Percentiles rank a stretch among this genome's conserved stretches.
Evolutionary conservation across 2,113 vertebrate species (phyloP).

Genomic region (Pica pica): DNA sequence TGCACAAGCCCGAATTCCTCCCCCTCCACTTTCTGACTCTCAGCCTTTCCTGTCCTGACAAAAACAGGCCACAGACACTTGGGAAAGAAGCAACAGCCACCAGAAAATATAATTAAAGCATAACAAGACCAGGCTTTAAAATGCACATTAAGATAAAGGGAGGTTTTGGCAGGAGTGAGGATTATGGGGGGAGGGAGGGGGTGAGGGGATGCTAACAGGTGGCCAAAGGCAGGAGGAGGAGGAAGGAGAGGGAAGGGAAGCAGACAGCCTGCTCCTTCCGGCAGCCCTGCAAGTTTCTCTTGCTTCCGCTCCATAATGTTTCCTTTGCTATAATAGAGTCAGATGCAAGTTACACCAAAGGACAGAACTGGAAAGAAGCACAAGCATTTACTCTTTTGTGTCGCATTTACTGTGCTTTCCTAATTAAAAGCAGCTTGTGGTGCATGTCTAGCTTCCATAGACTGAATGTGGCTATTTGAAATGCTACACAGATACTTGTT

Average conservation of each 20-base stretch:
- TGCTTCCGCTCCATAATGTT: slow-evolving; percentile 22
- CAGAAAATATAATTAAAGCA: slow-evolving; percentile 19
- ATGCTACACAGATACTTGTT: not conserved
- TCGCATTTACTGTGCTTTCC: not conserved
- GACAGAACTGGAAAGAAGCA: not conserved
- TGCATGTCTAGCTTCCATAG: not conserved
- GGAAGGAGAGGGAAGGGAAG: slow-evolving; percentile 9
- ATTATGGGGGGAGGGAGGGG: not conserved
- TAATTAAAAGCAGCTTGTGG: not conserved
- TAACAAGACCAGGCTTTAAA: not conserved
- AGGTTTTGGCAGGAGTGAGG: not conserved
- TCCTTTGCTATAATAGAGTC: slow-evolving; percentile 4
- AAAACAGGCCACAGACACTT: not conserved
- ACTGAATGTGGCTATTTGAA: not conserved
- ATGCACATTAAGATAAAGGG: slow-evolving; percentile 1
- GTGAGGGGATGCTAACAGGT: not conserved
- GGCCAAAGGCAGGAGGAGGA: slow-evolving; percentile 31
- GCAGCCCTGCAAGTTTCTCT: not conserved
- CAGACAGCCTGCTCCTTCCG: not conserved
- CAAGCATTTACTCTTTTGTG: not conserved
- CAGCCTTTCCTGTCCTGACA: not conserved
- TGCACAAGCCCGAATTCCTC: not conserved
- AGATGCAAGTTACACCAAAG: not conserved
- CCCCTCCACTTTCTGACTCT: not conserved
- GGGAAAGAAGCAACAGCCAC: not conserved